phyloP scores from a whole-genome alignment of 2,113 vertebrate genomes.

The Eretmochelys imbricata region DNA sequence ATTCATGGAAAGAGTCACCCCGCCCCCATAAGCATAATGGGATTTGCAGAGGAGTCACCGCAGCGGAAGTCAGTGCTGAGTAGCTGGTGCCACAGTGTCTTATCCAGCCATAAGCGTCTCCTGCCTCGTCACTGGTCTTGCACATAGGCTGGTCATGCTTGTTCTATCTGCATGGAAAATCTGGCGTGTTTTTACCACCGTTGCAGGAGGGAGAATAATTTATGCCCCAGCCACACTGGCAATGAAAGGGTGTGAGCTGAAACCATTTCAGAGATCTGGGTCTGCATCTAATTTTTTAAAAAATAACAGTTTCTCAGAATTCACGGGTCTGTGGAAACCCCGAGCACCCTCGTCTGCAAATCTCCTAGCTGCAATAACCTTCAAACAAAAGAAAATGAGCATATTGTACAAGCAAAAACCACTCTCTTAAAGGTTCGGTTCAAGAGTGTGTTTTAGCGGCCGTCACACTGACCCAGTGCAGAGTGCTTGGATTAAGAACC shows the following conservation, averaged over 20 bases:
- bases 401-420: neutral
- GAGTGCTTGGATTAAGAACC: constrained; percentile 25
- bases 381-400: neutral
- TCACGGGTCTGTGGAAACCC: neutral
- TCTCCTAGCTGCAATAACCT: neutral
- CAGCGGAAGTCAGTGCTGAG: neutral
- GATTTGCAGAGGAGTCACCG: neutral
- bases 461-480: neutral
- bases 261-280: neutral
- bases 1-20: neutral
- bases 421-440: neutral
- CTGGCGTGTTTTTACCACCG: neutral
- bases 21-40: neutral
- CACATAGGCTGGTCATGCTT: neutral
- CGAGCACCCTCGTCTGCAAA: neutral
- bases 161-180: neutral
- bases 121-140: neutral
- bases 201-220: neutral
- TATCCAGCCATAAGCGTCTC: neutral
- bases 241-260: neutral
- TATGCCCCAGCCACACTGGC: neutral
- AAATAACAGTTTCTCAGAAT: neutral
- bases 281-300: neutral
- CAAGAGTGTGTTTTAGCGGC: neutral
- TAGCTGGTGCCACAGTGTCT: neutral